Evolutionary conservation across 2,888 invertebrate genomes (phyloP), one percentile per base, ranked within the genome.

Genomic region (Hanleya hanleyi): DNA sequence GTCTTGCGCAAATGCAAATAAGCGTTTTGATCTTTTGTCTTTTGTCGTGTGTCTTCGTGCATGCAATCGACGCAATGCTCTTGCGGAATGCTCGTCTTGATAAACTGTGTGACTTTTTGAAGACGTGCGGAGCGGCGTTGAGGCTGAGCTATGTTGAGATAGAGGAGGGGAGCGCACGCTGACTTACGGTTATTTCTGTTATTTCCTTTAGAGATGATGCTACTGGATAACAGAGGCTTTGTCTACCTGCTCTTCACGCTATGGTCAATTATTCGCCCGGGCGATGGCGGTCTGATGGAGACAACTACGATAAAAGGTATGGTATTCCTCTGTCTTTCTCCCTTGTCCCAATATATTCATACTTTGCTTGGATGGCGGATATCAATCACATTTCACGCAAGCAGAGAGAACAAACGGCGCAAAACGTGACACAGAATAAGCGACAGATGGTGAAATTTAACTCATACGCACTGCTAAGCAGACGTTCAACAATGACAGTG

Each of bases 161-260:
- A 57, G 22, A 57, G 22, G 18, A 15, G 12, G 2, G 22, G 57
- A 32, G 29, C 29, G 12, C 26, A 22, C 26, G 29, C 57, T 57
- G 29, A 57, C 57, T 57, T 12, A 57, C 57, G 32, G 26, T 22
- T 57, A 57, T 57, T 18, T 57, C 57, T 57, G 57, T 26, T 57
- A 57, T 57, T 57, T 57, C 57, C 57, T 57, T 29, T 26, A 57
- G 57, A 57, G 29, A 57, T 57, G 57, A 29, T 7, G 29, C 29
- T 26, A 57, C 4, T 29, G 57, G 29, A 57, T 22, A 57, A 57
- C 22, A 57, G 29, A 57, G 32, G 22, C 57, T 57, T 57, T 57
- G 57, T 57, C 32, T 29, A 22, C 32, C 32, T 57, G 29, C 29
- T 22, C 29, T 15, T 57, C 26, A 57, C 32, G 22, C 7, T 57